Evolutionary conservation across 2,888 invertebrate genomes (phyloP).

Genomic region (Acanthosepion lycidas): DNA sequence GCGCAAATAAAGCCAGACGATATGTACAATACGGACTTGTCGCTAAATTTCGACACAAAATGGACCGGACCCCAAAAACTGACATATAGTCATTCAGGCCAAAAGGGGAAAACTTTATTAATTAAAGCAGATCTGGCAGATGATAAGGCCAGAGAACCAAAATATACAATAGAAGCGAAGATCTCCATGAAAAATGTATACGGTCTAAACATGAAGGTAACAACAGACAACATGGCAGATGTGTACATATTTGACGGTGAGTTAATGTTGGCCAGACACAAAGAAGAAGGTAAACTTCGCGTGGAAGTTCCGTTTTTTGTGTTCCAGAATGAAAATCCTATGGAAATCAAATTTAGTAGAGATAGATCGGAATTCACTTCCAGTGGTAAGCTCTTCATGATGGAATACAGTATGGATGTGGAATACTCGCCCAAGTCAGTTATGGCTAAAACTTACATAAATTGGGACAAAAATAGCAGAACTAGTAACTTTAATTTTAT

Average conservation of each 20-base stretch:
- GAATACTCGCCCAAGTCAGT: not conserved
- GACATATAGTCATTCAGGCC: not conserved
- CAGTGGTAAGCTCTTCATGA: not conserved
- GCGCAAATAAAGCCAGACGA: not conserved
- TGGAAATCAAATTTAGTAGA: not conserved
- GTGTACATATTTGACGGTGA: not conserved
- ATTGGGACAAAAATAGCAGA: constrained; percentile 35
- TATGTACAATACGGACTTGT: not conserved
- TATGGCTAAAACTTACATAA: not conserved
- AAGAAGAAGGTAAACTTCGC: not conserved
- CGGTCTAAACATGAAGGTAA: not conserved
- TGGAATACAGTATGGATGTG: not conserved
- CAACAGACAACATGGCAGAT: not conserved
- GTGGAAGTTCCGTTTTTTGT: not conserved
- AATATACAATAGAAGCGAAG: not conserved
- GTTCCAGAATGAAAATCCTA: not conserved
- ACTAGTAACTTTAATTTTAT: not conserved
- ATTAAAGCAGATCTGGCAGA: not conserved
- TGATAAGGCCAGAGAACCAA: not conserved
- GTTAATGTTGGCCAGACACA: not conserved
- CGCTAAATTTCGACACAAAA: not conserved
- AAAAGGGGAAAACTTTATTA: not conserved
- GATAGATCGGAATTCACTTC: not conserved
- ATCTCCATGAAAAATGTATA: not conserved
- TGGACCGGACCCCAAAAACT: not conserved